phyloP scores from a whole-genome alignment of 2,888 invertebrate species.

The Protodeltote pygarga region DNA sequence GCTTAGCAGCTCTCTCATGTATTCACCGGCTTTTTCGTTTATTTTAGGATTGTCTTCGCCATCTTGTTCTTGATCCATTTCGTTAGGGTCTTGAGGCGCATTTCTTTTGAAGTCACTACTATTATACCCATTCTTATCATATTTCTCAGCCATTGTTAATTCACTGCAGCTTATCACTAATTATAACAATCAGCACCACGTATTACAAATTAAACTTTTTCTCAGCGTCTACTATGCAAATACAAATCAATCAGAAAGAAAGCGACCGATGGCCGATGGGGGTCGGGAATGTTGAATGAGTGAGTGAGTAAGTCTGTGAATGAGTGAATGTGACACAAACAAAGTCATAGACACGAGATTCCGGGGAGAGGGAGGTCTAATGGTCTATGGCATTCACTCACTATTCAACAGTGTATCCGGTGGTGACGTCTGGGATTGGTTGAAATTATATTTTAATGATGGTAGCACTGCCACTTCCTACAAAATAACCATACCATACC shows the following conservation, averaged over 20 bases:
- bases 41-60: conserved; percentile 86
- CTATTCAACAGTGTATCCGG: too few relatives aligned
- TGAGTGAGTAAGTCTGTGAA: too few relatives aligned
- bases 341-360: too few relatives aligned
- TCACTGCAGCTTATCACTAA: conserved; percentile 2
- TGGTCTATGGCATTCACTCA: too few relatives aligned
- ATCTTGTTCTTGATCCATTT: conserved; percentile 76
- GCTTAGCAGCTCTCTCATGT: conserved; percentile 90
- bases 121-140: conserved; percentile 80
- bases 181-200: conserved; percentile 4
- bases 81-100: conserved; percentile 61
- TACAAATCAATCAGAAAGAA: background rate
- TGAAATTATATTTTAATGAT: too few relatives aligned
- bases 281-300: too few relatives aligned
- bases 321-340: too few relatives aligned
- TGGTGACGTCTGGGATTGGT: too few relatives aligned
- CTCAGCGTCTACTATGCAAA: conserved; percentile 1
- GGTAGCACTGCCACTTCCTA: too few relatives aligned
- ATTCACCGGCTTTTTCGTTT: conserved; percentile 92
- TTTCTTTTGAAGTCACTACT: conserved; percentile 83
- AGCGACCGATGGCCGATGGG: too few relatives aligned
- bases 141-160: conserved; percentile 70
- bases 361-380: too few relatives aligned
- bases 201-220: background rate
- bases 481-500: too few relatives aligned